phyloP scores from a whole-genome alignment of 1,140 invertebrate species.

The Pseudomyrmex gracilis region DNA sequence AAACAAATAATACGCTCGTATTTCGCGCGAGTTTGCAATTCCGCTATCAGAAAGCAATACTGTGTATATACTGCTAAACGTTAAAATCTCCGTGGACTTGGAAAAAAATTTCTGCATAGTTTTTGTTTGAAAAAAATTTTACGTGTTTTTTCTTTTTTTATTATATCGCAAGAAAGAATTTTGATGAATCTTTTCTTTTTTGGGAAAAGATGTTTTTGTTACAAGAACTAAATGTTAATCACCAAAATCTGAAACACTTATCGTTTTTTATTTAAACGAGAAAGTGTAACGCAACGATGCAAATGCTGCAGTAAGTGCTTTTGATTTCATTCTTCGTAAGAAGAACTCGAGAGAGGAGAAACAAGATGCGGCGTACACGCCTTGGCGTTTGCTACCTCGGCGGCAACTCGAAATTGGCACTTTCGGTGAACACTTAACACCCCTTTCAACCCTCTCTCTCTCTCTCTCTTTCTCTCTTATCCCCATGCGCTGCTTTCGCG shows the following conservation, averaged over 20 bases:
- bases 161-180: no score
- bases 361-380: conserved; percentile 37
- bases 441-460: background rate
- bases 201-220: no score
- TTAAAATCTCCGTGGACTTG: background rate
- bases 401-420: conserved; percentile 47
- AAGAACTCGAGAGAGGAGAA: conserved; percentile 8
- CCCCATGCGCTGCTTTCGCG: conserved; percentile 18
- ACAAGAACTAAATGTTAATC: no score
- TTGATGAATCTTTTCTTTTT: no score
- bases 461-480: background rate
- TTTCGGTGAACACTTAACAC: conserved; percentile 57
- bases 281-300: background rate
- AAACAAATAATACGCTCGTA: background rate
- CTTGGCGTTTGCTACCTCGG: conserved; percentile 30
- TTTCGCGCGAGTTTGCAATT: background rate
- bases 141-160: no score
- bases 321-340: conserved; percentile 31
- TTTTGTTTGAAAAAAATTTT: background rate
- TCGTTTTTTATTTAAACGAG: background rate
- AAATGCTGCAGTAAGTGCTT: conserved; percentile 4
- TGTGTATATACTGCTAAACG: background rate
- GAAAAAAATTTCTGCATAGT: no score
- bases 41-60: no score
- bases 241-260: no score